Evolutionary conservation across 2,888 invertebrate genomes (phyloP).

Genomic region (Choreutis nemorana): DNA sequence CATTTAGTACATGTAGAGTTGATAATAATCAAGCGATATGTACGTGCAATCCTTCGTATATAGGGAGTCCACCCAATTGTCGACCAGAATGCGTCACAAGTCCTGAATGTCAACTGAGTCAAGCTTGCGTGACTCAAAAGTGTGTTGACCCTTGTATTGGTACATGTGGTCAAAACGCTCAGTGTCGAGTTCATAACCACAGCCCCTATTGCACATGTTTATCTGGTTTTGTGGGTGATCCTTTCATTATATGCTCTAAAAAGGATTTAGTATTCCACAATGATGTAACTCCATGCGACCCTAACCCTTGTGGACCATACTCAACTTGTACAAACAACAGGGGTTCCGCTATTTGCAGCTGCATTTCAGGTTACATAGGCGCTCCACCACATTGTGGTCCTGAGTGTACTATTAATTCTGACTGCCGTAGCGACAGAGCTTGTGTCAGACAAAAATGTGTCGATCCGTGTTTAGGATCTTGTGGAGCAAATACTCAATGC

Average conservation of each 20-base stretch:
- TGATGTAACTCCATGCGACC: constrained; percentile 59
- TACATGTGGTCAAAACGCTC: constrained; percentile 73
- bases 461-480: constrained; percentile 75
- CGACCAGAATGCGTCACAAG: constrained; percentile 82
- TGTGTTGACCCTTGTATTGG: constrained; percentile 85
- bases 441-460: constrained; percentile 79
- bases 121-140: constrained; percentile 79
- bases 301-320: constrained; percentile 76
- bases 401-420: constrained; percentile 79
- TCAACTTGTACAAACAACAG: constrained; percentile 66
- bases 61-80: constrained; percentile 79
- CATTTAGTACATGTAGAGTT: constrained; percentile 75
- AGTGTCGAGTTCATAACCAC: constrained; percentile 74
- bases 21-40: constrained; percentile 73
- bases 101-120: constrained; percentile 79
- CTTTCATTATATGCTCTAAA: constrained; percentile 65
- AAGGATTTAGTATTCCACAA: constrained; percentile 64
- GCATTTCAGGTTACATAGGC: constrained; percentile 71
- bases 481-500: constrained; percentile 75
- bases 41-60: constrained; percentile 71
- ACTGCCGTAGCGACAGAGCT: constrained; percentile 75
- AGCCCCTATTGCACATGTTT: constrained; percentile 79
- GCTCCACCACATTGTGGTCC: constrained; percentile 77
- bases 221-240: constrained; percentile 77
- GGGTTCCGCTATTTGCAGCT: constrained; percentile 67